phyloP scores from a whole-genome alignment of 2,797 vertebrate genomes.

The Cossypha caffra region DNA sequence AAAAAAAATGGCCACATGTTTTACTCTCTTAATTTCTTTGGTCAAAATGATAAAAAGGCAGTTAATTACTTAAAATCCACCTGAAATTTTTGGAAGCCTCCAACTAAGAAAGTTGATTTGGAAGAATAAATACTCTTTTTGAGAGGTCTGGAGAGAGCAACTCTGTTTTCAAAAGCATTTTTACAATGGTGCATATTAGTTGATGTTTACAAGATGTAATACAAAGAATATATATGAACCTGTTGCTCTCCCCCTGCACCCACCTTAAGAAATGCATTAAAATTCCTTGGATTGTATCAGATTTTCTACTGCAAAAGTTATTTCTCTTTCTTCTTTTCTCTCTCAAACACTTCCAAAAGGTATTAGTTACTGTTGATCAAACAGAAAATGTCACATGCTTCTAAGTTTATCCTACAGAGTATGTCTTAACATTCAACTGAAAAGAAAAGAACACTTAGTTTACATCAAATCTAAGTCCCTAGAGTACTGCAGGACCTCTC shows the following conservation, averaged over 20 bases:
- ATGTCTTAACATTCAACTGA: background rate
- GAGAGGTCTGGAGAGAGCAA: background rate
- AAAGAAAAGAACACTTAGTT: background rate
- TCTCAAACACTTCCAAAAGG: background rate
- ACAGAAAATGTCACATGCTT: background rate
- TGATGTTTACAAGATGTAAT: background rate
- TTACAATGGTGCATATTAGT: background rate
- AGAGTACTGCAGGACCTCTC: background rate
- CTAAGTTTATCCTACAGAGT: background rate
- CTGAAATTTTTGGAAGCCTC: background rate
- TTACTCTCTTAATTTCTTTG: background rate
- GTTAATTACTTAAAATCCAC: background rate
- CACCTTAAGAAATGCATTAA: background rate
- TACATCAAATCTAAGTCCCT: background rate
- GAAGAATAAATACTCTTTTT: background rate
- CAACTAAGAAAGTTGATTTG: background rate
- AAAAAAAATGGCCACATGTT: background rate
- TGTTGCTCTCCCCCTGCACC: accelerated
- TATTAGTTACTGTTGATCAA: background rate
- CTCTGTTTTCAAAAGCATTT: background rate
- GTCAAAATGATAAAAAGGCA: background rate
- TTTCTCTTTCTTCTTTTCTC: background rate
- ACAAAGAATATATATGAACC: background rate
- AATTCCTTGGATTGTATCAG: background rate
- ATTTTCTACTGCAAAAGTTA: background rate